Conservation (phyloP, 2,797 vertebrate genomes). For the Mustela erminea region DNA sequence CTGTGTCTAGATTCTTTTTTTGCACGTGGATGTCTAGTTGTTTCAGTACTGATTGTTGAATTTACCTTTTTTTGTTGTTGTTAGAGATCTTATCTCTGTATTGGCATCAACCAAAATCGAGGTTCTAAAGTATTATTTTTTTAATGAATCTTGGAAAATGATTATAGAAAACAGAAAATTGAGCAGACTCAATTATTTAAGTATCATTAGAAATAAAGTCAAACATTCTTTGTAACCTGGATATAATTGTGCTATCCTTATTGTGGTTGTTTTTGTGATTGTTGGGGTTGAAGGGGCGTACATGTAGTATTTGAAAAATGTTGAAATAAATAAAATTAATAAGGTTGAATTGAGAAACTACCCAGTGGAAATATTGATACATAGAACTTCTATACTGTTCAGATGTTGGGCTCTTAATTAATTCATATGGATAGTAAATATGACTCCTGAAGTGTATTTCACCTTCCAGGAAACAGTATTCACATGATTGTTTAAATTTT, state of each 20-base stretch:
- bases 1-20: background rate
- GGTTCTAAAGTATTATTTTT: background rate
- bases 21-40: background rate
- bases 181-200: background rate
- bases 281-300: background rate
- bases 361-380: background rate
- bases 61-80: background rate
- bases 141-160: constrained; percentile 11
- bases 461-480: background rate
- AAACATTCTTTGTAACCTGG: background rate
- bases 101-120: background rate
- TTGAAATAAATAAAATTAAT: background rate
- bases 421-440: background rate
- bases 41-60: background rate
- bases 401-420: background rate
- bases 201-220: background rate
- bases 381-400: background rate
- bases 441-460: background rate
- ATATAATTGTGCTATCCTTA: background rate
- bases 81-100: background rate
- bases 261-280: background rate
- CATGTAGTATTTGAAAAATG: background rate
- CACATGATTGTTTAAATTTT: background rate
- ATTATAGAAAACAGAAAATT: background rate
- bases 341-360: background rate